A percentile compares a stretch with the other conserved stretches of the same genome.
Evolutionary conservation across 2,888 invertebrate genomes (phyloP).

Genomic region (Mactromeris polynyma): DNA sequence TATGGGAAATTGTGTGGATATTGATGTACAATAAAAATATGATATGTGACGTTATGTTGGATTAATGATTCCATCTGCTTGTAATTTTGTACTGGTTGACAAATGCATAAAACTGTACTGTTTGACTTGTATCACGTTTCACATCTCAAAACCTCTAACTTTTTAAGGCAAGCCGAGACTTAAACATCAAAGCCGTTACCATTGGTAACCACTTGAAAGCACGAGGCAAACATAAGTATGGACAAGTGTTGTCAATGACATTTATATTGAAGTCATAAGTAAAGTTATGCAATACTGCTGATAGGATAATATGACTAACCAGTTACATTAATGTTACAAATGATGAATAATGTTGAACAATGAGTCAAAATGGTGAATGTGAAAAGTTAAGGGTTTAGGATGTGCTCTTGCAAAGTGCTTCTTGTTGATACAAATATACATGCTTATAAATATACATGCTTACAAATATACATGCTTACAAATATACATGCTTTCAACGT

Average conservation of each 20-base stretch:
- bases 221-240: background rate
- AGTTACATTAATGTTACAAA: background rate
- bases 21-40: too few species aligned
- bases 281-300: background rate
- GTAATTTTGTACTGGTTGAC: too few species aligned
- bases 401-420: too few species aligned
- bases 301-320: background rate
- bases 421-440: too few species aligned
- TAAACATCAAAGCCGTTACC: conserved; percentile 8
- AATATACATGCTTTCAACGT: too few species aligned
- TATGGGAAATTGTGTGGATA: too few species aligned
- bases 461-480: too few species aligned
- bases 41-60: too few species aligned
- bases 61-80: too few species aligned
- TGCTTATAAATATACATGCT: too few species aligned
- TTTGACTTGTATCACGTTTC: background rate
- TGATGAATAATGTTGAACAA: background rate
- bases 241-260: conserved; percentile 6
- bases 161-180: background rate
- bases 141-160: background rate
- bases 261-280: background rate
- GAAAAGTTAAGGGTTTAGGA: too few species aligned
- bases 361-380: too few species aligned
- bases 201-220: background rate
- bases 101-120: background rate